A percentile compares a stretch with the other conserved stretches of the same genome.
Evolutionary conservation across 1,140 invertebrate genomes (phyloP).

Genomic region (Pachypeltis micranthus): DNA sequence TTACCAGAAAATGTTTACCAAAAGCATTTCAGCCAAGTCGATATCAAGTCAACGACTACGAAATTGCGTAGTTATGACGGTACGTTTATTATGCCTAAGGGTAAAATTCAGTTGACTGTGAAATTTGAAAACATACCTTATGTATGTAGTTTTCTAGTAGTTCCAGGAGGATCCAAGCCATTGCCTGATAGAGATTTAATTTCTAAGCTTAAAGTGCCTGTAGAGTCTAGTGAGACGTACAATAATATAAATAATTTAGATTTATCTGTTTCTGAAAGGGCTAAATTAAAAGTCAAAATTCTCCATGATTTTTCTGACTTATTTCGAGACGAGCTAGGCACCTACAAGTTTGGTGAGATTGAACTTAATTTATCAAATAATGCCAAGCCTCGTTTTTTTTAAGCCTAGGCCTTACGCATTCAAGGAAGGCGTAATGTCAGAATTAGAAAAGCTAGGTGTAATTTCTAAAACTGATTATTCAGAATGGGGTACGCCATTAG

Average conservation of each 20-base stretch:
- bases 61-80: background rate
- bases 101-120: background rate
- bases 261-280: background rate
- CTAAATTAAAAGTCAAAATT: background rate
- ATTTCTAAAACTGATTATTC: slow-evolving; percentile 28
- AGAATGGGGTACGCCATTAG: slow-evolving; percentile 32
- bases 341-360: background rate
- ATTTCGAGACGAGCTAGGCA: background rate
- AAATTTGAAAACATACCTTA: background rate
- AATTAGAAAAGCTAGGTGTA: slow-evolving; percentile 24
- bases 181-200: background rate
- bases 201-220: background rate
- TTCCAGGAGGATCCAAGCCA: background rate
- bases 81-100: background rate
- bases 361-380: background rate
- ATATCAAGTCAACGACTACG: background rate
- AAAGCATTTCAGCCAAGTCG: background rate
- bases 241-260: background rate
- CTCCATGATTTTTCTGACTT: background rate
- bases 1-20: too few relatives aligned
- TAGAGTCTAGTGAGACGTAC: background rate
- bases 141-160: background rate
- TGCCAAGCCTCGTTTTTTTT: slow-evolving; percentile 19
- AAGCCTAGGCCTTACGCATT: slow-evolving; percentile 30
- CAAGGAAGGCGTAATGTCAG: slow-evolving; percentile 26